phyloP scores from a whole-genome alignment of 2,113 vertebrate species.

The Brachyistius frenatus region DNA sequence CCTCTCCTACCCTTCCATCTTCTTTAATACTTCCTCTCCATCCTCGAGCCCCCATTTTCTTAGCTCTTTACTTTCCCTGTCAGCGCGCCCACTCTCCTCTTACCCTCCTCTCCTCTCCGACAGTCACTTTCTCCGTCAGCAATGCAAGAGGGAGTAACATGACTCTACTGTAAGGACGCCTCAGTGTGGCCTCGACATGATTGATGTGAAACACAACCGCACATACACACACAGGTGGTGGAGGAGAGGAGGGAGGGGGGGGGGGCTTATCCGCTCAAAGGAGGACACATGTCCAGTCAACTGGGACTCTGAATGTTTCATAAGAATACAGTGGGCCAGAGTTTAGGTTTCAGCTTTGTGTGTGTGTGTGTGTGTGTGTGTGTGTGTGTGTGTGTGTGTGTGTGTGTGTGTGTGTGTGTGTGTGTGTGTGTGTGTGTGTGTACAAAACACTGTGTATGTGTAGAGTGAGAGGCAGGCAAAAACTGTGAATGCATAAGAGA shows the following conservation, averaged over 20 bases:
- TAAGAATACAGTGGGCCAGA: slow-evolving; percentile 27
- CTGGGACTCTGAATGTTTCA: slow-evolving; percentile 69
- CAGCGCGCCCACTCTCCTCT: not conserved
- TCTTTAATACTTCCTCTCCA: not conserved
- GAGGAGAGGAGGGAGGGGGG: not conserved
- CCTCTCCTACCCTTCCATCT: not conserved
- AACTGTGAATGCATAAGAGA: not conserved
- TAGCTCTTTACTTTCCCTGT: not conserved
- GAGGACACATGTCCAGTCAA: slow-evolving; percentile 58
- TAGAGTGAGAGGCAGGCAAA: not conserved
- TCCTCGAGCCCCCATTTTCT: not conserved
- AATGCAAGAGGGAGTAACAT: slow-evolving; percentile 13
- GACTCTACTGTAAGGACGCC: slow-evolving; percentile 2
- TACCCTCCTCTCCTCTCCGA: not conserved
- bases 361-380: not conserved
- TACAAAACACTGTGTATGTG: not conserved
- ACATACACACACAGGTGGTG: not conserved
- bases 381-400: not conserved
- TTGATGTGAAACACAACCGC: slow-evolving; percentile 31
- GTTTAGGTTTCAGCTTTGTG: slow-evolving; percentile 30
- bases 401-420: not conserved
- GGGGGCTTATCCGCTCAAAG: slow-evolving; percentile 33
- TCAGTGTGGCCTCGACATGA: slow-evolving; percentile 14
- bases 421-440: not conserved
- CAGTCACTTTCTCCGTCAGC: slow-evolving; percentile 1